Conservation (phyloP, 2,888 invertebrate genomes). For the Aspidiotus destructor region DNA sequence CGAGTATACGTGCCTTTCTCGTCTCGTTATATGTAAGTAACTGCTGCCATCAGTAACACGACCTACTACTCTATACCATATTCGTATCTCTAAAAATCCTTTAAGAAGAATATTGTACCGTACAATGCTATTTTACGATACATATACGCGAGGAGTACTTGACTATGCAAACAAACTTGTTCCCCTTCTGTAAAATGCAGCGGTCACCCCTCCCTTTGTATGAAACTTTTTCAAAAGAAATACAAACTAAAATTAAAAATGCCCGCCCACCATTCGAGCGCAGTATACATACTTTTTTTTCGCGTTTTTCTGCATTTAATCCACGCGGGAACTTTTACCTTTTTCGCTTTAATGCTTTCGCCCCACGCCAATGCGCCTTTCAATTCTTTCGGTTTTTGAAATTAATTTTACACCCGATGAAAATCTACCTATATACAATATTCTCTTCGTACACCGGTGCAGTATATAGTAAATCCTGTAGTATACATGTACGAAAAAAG, state of each 20-base stretch:
- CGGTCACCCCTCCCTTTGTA: constrained; percentile 19
- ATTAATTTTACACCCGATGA: constrained; percentile 30
- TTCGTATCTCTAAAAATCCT: constrained; percentile 25
- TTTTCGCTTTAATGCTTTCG: constrained; percentile 28
- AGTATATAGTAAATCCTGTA: neutral
- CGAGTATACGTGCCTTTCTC: no score
- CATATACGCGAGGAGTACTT: constrained; percentile 28
- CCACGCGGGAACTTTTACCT: constrained; percentile 27
- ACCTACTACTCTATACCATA: neutral
- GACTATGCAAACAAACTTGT: constrained; percentile 31
- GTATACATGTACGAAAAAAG: constrained; percentile 9
- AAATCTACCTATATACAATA: constrained; percentile 22
- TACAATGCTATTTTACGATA: constrained; percentile 31
- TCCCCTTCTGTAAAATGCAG: constrained; percentile 27
- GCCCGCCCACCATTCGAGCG: constrained; percentile 29
- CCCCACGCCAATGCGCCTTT: constrained; percentile 22
- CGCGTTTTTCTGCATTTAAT: constrained; percentile 20
- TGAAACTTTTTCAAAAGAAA: constrained; percentile 22
- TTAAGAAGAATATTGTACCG: constrained; percentile 27
- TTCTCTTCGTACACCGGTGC: neutral
- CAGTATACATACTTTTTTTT: constrained; percentile 15
- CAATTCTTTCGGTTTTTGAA: constrained; percentile 30
- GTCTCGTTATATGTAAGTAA: no score
- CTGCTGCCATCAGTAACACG: no score
- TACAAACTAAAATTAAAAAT: constrained; percentile 32